Percentiles rank a stretch among this genome's conserved stretches.
Conservation (phyloP, 2,113 vertebrate species). For the Hippocampus barbouri region DNA sequence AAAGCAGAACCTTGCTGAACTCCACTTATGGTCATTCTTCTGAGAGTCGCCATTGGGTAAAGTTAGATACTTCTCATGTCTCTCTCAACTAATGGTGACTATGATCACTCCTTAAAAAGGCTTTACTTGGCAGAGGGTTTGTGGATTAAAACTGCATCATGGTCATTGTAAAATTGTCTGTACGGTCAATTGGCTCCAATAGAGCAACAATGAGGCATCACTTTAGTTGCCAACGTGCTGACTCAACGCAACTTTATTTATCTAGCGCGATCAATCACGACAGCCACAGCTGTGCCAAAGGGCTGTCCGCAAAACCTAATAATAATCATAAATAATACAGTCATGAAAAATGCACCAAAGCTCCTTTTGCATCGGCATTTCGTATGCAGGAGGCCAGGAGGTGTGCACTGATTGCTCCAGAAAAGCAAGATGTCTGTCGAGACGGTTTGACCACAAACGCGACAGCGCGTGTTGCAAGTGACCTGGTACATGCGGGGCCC, state of each 20-base stretch:
- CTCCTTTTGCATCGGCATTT: too few relatives aligned
- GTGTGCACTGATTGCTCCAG: too few relatives aligned
- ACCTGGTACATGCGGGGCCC: conserved; percentile 64
- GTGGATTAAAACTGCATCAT: background rate
- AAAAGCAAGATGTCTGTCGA: conserved; percentile 1
- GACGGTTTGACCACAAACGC: conserved; percentile 31
- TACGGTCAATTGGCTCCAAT: background rate
- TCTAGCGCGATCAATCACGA: too few relatives aligned
- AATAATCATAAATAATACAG: too few relatives aligned
- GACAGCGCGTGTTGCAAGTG: conserved; percentile 48
- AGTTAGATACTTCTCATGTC: background rate
- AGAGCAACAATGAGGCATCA: background rate
- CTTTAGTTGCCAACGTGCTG: background rate
- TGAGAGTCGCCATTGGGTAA: background rate
- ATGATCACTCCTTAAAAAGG: too few relatives aligned
- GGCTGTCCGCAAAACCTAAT: too few relatives aligned
- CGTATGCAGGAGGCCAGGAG: background rate
- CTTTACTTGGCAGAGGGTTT: background rate
- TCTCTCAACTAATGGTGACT: too few relatives aligned
- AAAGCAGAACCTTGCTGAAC: background rate
- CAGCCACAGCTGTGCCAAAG: too few relatives aligned
- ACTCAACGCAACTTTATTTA: background rate
- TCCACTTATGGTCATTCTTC: background rate
- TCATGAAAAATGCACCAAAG: too few relatives aligned
- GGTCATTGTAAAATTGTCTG: background rate